Evolutionary conservation across 2,888 invertebrate species (phyloP).

Genomic region (Plutella xylostella): DNA sequence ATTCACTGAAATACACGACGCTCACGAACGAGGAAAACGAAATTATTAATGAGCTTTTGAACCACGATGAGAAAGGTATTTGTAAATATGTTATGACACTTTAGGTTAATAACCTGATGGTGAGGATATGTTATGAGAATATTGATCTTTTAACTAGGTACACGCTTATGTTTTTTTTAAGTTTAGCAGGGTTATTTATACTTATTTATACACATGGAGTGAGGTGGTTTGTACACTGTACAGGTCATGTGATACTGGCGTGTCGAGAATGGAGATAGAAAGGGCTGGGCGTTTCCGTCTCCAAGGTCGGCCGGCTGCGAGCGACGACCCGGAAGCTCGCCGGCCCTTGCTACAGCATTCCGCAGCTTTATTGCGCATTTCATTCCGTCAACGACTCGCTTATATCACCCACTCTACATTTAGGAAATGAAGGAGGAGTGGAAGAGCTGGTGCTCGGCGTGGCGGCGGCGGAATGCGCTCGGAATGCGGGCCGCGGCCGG

Average conservation of each 20-base stretch:
- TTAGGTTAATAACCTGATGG: no score
- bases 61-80: no score
- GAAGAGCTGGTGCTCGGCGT: slow-evolving; percentile 15
- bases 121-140: no score
- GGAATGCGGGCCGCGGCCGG: slow-evolving; percentile 37
- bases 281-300: slow-evolving; percentile 11
- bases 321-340: slow-evolving; percentile 42
- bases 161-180: no score
- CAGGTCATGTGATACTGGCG: not conserved
- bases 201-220: no score
- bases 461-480: slow-evolving; percentile 41
- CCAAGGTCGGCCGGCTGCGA: slow-evolving; percentile 36
- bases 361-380: slow-evolving; percentile 34
- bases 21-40: no score
- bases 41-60: no score
- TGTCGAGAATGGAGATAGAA: not conserved
- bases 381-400: slow-evolving; percentile 16
- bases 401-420: not conserved
- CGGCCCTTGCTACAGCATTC: slow-evolving; percentile 26
- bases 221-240: no score
- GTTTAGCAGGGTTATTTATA: no score
- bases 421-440: not conserved
- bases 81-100: no score
- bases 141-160: no score
- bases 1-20: no score